These are phyloP conservation scores for Andrena dorsata DNA, from an alignment of 2,888 invertebrate species.

Conservation along the genomic window DNA sequence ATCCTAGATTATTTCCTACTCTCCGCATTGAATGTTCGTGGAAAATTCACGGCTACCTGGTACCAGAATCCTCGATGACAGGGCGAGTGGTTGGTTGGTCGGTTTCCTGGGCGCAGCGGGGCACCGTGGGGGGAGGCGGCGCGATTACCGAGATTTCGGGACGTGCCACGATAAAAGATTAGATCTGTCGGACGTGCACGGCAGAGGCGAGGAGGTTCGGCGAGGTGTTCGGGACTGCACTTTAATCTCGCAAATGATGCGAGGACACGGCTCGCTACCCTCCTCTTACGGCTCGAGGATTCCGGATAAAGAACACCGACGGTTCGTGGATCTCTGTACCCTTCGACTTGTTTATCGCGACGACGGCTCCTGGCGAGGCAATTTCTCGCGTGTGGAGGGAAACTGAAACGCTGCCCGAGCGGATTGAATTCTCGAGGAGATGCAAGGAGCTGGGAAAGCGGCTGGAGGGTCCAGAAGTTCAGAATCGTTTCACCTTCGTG, in stretches of 20 bases:
- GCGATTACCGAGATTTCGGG: constrained; percentile 57
- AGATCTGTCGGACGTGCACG: constrained; percentile 56
- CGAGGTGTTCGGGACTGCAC: constrained; percentile 57
- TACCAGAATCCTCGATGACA: neutral
- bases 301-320: constrained; percentile 36
- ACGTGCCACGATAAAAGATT: constrained; percentile 68
- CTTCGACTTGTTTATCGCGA: constrained; percentile 47
- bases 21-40: neutral
- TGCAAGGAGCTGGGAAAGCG: neutral
- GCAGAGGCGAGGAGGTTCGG: constrained; percentile 12
- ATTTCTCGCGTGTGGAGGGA: neutral
- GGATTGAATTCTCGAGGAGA: constrained; percentile 36
- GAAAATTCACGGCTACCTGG: neutral
- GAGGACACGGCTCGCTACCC: constrained; percentile 18
- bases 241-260: constrained; percentile 71
- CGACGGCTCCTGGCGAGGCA: constrained; percentile 13
- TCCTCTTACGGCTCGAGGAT: constrained; percentile 2
- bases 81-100: neutral
- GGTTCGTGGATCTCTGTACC: constrained; percentile 11
- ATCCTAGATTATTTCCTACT: neutral
- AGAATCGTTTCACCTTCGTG: neutral
- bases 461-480: neutral
- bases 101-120: constrained; percentile 25
- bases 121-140: neutral
- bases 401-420: constrained; percentile 16